Percentiles rank a stretch among this genome's conserved stretches.
Conservation (phyloP, 2,113 vertebrate genomes). For the Rhinopomastus cyanomelas region DNA sequence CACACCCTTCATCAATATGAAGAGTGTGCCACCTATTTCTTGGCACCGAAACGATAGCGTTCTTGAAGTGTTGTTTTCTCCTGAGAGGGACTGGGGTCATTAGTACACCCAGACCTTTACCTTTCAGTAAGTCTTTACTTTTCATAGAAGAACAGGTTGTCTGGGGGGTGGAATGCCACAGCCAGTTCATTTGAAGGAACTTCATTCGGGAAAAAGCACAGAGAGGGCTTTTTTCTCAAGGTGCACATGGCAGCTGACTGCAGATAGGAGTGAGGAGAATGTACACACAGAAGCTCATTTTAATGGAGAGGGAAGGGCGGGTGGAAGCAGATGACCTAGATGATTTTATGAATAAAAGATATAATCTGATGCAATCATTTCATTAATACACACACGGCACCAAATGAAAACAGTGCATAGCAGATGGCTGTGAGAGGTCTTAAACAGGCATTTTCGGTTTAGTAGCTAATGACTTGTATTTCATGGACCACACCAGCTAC, state of each 20-base stretch:
- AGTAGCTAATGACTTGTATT: conserved; percentile 76
- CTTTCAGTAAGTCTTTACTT: neutral
- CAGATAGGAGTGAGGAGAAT: neutral
- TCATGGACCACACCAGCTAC: conserved; percentile 49
- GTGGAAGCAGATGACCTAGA: conserved; percentile 50
- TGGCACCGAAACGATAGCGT: neutral
- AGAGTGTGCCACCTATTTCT: neutral
- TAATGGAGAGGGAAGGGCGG: conserved; percentile 7
- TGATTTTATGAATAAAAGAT: conserved; percentile 74
- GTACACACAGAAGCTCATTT: neutral
- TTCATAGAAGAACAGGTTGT: neutral
- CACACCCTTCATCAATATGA: neutral
- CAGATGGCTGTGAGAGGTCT: conserved; percentile 73
- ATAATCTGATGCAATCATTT: conserved; percentile 77
- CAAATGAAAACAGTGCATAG: conserved; percentile 67
- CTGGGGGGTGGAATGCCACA: neutral
- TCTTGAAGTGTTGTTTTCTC: neutral
- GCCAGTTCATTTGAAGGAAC: neutral
- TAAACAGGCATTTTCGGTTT: conserved; percentile 74
- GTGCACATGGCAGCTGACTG: neutral
- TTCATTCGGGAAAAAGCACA: neutral
- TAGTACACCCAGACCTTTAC: neutral
- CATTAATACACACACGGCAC: conserved; percentile 76
- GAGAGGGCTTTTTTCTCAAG: neutral
- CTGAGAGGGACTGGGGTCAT: neutral